Evolutionary conservation across 2,888 invertebrate species (phyloP), one percentile per base, ranked within the genome.

Genomic region (Spodoptera exigua): DNA sequence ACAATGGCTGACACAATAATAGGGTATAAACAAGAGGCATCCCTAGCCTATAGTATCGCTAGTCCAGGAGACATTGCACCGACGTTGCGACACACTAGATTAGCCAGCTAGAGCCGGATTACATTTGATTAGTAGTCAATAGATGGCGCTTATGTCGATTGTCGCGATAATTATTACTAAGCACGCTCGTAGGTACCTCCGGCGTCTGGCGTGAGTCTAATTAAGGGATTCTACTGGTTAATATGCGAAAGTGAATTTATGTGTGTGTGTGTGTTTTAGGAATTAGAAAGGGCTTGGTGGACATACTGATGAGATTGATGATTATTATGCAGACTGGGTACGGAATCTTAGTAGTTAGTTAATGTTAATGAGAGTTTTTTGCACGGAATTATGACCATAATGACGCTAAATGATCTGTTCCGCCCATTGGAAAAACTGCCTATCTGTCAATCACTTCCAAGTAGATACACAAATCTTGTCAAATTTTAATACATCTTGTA

Each of bases 121-220:
- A 86, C 72, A 67, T 70, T 82, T 87, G 86, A 88, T 87, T 85
- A 85, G 84, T 82, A 80, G 78, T 79, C 79, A 73, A 86, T 87
- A 82, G 81, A 82, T 78, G 79, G 72, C 72, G 66, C 58, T 71
- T 58, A 70, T 62, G 46, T 60, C 73, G 65, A 80, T 76, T 73
- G 77, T 61, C 32, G 60, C 63, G 63, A 74, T 78, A 76, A 82
- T 82, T 80, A 80, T 80, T 81, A 79, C 56, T 61, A 71, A 69
- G 65, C 73, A 70, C 37, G 21, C 55, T 27, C 61, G 48, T 44
- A 43, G 41, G 67, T 55, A 54, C 56, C 74, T 69, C 63, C 69
- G 64, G 46, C 43, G 74, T 74, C 71, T 74, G 61, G 66, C 59
- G 62, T 65, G 59, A 39, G 35, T 70, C 70, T 75, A 63, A 74